A percentile compares a stretch with the other conserved stretches of the same genome.
Conservation (phyloP, 2,888 invertebrate species). For the Adelognathus sp. region DNA sequence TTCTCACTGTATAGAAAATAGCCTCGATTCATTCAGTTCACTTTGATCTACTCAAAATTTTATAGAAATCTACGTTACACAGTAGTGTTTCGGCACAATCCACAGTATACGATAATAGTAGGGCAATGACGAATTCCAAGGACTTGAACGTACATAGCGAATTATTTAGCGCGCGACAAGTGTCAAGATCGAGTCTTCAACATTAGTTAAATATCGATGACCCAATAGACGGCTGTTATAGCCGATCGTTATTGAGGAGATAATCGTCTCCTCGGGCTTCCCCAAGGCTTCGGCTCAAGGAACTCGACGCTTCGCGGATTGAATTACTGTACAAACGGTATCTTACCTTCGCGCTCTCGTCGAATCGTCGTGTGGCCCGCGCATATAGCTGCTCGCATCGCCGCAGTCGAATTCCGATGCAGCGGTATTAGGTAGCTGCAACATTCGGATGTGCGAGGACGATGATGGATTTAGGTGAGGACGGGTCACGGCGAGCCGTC, state of each 20-base stretch:
- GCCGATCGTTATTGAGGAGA: not conserved
- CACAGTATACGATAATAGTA: not conserved
- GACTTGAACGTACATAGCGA: not conserved
- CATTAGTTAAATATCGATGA: constrained; percentile 11
- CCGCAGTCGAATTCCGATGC: not conserved
- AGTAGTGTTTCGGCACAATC: not conserved
- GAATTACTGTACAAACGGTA: constrained; percentile 7
- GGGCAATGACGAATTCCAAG: not conserved
- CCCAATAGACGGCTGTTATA: not conserved
- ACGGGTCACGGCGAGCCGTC: constrained; percentile 62
- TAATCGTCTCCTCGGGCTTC: not conserved
- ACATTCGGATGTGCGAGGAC: constrained; percentile 21
- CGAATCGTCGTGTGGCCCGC: not conserved
- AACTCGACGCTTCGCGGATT: constrained; percentile 1
- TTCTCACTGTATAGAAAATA: too few relatives aligned
- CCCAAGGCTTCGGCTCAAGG: not conserved
- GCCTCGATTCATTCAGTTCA: too few relatives aligned
- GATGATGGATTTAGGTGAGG: constrained; percentile 64
- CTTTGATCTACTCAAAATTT: too few relatives aligned
- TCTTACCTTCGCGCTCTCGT: constrained; percentile 17
- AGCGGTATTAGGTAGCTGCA: not conserved
- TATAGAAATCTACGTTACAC: too few relatives aligned
- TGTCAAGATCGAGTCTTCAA: not conserved
- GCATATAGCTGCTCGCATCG: not conserved
- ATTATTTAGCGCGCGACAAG: not conserved